These are phyloP conservation scores for Chrosomus eos DNA, from an alignment of 2,797 vertebrate species.

Conservation along the genomic window DNA sequence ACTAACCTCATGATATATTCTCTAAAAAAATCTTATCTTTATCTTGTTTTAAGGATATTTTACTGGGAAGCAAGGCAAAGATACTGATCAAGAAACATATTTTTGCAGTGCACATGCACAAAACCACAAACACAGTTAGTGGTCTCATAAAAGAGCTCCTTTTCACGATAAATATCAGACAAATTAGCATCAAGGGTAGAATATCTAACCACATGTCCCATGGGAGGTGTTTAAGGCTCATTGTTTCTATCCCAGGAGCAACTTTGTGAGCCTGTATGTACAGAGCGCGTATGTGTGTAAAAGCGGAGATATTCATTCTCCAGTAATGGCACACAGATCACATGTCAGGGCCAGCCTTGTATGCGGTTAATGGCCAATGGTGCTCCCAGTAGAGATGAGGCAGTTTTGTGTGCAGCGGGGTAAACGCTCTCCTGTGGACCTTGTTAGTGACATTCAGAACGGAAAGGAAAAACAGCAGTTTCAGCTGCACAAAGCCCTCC, in stretches of 20 bases:
- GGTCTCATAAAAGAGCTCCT: not conserved
- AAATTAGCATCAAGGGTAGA: slow-evolving; percentile 38
- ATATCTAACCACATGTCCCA: slow-evolving; percentile 16
- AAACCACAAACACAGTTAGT: not conserved
- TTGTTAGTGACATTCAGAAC: slow-evolving; percentile 61
- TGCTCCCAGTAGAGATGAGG: slow-evolving; percentile 55
- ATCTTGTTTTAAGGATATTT: slow-evolving; percentile 11
- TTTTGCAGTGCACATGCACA: not conserved
- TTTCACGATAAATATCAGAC: slow-evolving; percentile 16
- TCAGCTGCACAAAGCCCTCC: slow-evolving; percentile 41
- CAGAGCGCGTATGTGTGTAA: slow-evolving; percentile 5
- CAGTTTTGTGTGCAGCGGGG: slow-evolving; percentile 37
- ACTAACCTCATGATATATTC: not conserved
- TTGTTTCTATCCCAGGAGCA: slow-evolving; percentile 13
- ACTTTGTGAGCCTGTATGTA: slow-evolving; percentile 4
- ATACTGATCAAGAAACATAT: not conserved
- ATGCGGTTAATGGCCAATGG: slow-evolving; percentile 49
- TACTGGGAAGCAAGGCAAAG: not conserved
- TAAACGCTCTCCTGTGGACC: slow-evolving; percentile 61
- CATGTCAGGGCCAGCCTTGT: slow-evolving; percentile 36
- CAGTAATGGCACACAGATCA: slow-evolving; percentile 41
- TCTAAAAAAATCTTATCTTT: not conserved
- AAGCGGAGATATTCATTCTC: slow-evolving; percentile 19
- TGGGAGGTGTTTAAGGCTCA: slow-evolving; percentile 28
- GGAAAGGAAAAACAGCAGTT: slow-evolving; percentile 41